Conservation (phyloP, 2,113 vertebrate species). For the Ramphastos sulfuratus region DNA sequence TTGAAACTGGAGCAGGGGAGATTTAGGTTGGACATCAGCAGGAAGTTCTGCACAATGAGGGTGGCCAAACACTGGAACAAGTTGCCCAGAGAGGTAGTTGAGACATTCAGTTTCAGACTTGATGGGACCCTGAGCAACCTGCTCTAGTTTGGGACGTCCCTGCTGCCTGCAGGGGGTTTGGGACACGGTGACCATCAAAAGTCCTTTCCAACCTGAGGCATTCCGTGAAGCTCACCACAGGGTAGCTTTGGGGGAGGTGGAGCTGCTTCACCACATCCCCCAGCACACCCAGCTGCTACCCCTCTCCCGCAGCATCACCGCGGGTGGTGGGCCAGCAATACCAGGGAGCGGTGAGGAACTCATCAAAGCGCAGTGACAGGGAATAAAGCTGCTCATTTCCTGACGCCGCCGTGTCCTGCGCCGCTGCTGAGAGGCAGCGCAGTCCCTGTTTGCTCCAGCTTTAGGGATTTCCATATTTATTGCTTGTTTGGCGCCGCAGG, state of each 20-base stretch:
- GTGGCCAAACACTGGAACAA: too few relatives aligned
- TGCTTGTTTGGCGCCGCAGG: slow-evolving; percentile 20
- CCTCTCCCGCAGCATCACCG: rapidly evolving
- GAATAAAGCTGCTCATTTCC: slow-evolving; percentile 44
- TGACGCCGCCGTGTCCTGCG: not conserved
- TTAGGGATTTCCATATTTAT: slow-evolving; percentile 78
- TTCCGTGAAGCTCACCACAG: too few relatives aligned
- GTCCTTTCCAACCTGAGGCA: too few relatives aligned
- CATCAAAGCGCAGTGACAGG: not conserved
- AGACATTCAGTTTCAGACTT: too few relatives aligned
- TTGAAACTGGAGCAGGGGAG: too few relatives aligned
- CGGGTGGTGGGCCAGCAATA: not conserved
- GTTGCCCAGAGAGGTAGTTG: too few relatives aligned
- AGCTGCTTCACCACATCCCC: not conserved
- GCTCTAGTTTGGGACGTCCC: too few relatives aligned
- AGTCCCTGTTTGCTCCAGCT: slow-evolving; percentile 27
- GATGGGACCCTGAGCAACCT: too few relatives aligned
- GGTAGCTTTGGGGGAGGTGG: not conserved
- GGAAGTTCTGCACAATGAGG: too few relatives aligned
- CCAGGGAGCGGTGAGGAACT: not conserved
- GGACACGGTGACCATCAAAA: too few relatives aligned
- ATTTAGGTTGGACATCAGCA: too few relatives aligned
- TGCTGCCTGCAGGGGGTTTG: too few relatives aligned
- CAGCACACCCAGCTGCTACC: not conserved
- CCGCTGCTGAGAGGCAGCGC: slow-evolving; percentile 10